Evolutionary conservation across 2,797 vertebrate species (phyloP), one percentile per base, ranked within the genome.

Genomic region (Pipistrellus kuhlii): DNA sequence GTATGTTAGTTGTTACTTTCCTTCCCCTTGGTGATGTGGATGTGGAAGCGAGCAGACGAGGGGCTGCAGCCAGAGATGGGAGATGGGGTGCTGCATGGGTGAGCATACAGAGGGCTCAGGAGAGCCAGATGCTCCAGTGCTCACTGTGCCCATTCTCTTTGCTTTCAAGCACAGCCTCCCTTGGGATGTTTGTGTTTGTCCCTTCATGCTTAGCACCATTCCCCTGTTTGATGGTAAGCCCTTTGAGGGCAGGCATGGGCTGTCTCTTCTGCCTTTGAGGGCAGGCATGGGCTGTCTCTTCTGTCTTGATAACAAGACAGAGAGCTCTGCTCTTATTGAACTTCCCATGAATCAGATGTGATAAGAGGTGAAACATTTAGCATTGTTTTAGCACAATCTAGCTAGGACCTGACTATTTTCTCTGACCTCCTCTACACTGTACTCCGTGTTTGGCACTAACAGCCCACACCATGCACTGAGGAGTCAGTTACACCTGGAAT

Each of bases 401-500:
- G 48, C 13, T 53, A 4, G 0, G 17, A 48, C 23, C 64, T 72
- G 15, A 3, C 8, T 12, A 4, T 68, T 68, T 83, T 11, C n/a
- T 92, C 51, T 7, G 14, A 44, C 30, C 18, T 82, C 51, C 30
- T 53, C 64, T 46, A 17, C 11, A 2, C 51, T 14, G 1, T 13
- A 20, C 27, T 88, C n/a, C 6, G 27, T 1, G 7, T 23, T 55
- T 9, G 11, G 59, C 44, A 46, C 32, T 23, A 23, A 13, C 17
- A 17, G 15, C 2, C 57, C 32, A 11, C 0, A 17, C 25, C 0
- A 1, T 7, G 35, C 15, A 9, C 10, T 20, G 15, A 8, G n/a
- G 30, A 4, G 21, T 30, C n/a, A 0, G 2, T 10, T 7, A 21
- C 21, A 51, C 18, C 17, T 27, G 12, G 57, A 53, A 27, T 3